Percentiles rank a stretch among this genome's conserved stretches.
phyloP scores from a whole-genome alignment of 35 echinoderm and acorn worm genomes.

The Ophiothrix spiculata region DNA sequence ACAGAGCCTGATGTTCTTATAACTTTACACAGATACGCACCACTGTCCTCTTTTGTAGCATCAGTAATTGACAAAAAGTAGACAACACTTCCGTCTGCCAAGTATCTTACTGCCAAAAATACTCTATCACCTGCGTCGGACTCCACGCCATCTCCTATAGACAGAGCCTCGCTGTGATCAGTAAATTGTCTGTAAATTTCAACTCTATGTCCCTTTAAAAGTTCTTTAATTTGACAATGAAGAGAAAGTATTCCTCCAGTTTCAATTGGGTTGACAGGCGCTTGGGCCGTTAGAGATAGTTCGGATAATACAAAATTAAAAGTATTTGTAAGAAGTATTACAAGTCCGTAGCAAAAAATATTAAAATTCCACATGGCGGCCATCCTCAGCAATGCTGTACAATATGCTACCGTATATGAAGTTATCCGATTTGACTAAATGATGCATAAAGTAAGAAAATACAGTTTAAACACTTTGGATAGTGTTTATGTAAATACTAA shows the following conservation, averaged over 20 bases:
- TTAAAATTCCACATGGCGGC: background rate
- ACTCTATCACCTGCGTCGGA: background rate
- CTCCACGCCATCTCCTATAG: background rate
- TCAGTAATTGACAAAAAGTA: background rate
- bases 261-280: background rate
- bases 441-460: no score
- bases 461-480: no score
- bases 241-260: background rate
- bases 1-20: background rate
- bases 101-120: background rate
- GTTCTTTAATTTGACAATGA: background rate
- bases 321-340: background rate
- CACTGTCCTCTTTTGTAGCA: background rate
- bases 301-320: background rate
- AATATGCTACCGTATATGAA: background rate
- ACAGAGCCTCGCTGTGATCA: background rate
- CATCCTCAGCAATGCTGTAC: background rate
- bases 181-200: background rate
- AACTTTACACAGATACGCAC: background rate
- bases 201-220: background rate
- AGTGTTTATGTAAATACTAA: no score
- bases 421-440: no score
- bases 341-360: background rate
- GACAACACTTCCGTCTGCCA: background rate
- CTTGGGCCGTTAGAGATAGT: background rate